phyloP scores from a whole-genome alignment of 2,888 invertebrate genomes.

The Geophilus truncorum region DNA sequence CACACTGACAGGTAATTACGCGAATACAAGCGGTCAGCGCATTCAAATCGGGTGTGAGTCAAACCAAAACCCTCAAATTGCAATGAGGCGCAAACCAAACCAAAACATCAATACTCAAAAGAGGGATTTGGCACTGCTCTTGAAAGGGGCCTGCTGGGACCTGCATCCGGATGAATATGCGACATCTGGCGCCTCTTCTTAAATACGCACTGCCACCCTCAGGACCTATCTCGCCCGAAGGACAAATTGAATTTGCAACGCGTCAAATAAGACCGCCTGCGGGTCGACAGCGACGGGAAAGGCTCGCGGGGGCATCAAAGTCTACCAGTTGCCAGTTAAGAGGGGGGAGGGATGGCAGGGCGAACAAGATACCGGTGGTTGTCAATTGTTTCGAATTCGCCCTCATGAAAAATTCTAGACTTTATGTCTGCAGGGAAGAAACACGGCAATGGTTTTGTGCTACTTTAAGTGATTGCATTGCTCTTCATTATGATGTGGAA shows the following conservation, averaged over 20 bases:
- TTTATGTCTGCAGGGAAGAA: too few relatives aligned
- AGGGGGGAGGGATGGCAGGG: too few relatives aligned
- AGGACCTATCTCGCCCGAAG: not conserved
- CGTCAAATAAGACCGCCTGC: not conserved
- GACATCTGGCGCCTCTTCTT: not conserved
- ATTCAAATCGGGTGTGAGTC: not conserved
- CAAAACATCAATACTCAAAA: not conserved
- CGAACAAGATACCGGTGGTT: too few relatives aligned
- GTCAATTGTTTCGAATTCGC: too few relatives aligned
- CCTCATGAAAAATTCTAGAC: too few relatives aligned
- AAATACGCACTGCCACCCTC: not conserved
- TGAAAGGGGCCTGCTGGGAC: not conserved
- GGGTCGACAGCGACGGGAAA: not conserved
- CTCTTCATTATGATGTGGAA: too few relatives aligned
- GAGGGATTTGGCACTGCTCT: not conserved
- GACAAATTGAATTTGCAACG: slow-evolving; percentile 10
- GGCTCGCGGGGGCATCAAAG: not conserved
- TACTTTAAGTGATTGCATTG: too few relatives aligned
- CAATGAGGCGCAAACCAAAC: too few relatives aligned
- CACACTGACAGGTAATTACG: not conserved
- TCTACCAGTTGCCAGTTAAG: not conserved
- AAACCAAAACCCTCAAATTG: too few relatives aligned
- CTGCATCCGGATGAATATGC: not conserved
- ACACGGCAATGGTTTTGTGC: too few relatives aligned
- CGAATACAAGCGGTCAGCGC: not conserved